These are phyloP conservation scores for Lerema accius DNA, from an alignment of 1,140 invertebrate genomes.

Conservation along the genomic window DNA sequence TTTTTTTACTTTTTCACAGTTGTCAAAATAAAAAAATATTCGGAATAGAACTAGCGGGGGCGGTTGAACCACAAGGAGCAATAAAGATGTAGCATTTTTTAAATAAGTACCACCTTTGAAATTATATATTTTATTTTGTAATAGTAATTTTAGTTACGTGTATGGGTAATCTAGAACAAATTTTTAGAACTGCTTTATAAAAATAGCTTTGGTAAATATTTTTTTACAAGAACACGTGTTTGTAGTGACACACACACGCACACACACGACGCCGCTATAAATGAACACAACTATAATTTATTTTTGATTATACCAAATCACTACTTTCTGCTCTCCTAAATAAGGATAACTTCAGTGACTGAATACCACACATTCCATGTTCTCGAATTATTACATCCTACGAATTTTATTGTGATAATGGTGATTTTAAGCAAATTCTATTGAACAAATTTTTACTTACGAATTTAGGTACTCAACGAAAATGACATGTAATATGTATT, in stretches of 20 bases:
- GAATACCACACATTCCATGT: too few species aligned
- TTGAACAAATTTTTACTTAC: slow-evolving; percentile 40
- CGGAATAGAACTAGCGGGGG: not conserved
- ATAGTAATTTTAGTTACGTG: slow-evolving; percentile 37
- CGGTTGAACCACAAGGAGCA: not conserved
- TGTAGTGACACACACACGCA: too few species aligned
- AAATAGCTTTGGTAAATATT: not conserved
- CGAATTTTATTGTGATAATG: slow-evolving; percentile 30
- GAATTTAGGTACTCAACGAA: not conserved
- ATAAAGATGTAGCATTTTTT: slow-evolving; percentile 43
- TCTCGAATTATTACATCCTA: too few species aligned
- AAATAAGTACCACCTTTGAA: slow-evolving; percentile 45
- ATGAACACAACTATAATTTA: not conserved
- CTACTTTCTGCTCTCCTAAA: too few species aligned
- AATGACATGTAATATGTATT: not conserved
- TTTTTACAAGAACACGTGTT: not conserved
- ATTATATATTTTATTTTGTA: slow-evolving; percentile 38
- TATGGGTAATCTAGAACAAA: slow-evolving; percentile 33
- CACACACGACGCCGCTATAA: not conserved
- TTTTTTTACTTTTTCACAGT: not conserved
- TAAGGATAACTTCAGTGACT: too few species aligned
- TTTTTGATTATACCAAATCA: not conserved
- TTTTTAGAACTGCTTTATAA: not conserved
- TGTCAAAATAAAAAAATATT: not conserved
- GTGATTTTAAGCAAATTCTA: slow-evolving; percentile 23